Base-by-base conservation (phyloP, 2,888 invertebrate genomes). In the Imbricaverruca yamaguchii region DNA sequence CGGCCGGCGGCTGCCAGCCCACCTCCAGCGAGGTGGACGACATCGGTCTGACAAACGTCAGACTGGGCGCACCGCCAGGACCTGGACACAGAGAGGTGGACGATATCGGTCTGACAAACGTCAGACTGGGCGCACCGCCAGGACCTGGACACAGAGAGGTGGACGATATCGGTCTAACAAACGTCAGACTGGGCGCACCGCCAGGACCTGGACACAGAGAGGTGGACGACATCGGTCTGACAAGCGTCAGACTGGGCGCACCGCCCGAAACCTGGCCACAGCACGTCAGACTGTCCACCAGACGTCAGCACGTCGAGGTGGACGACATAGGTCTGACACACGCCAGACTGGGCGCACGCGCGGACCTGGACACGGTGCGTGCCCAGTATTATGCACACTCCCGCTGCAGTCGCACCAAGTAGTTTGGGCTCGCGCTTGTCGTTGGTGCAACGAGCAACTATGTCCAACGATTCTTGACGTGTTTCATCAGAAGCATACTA, bases 1-100 rank as follows among this genome's bases (percentile, higher is more conserved):
- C 81, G 9, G 85, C 85, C 15, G 87, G 87, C 21, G 86, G 86
- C 55, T 85, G 83, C 88, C 88, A 88, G 59, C 85, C 84, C 55
- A 88, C 81, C 63, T 85, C 83, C 65, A 88, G 86, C 15, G 86
- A 85, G 12, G 86, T 85, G 82, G 86, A 86, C 82, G 86, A 85
- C 18, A 85, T 84, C 83, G 87, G 87, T 53, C 84, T 84, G 2
- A 85, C 85, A 61, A 83, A 82, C 57, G 85, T 84, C 81, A 85
- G 85, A 10, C 81, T 80, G 8, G 87, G 87, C 9, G 69, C 23
- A 13, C 39, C 39, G 1, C 69, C 69, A 0, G 69, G 69, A 39
- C 69, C 69, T 69, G 69, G 21, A 23, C 11, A 39, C 6, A 21
- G 23, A n/a, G n/a, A n/a, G n/a, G n/a, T n/a, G n/a, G n/a, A n/a